Percentiles rank a stretch among this genome's conserved stretches.
phyloP scores from a whole-genome alignment of 2,888 invertebrate genomes.

The Pristionchus entomophagus region DNA sequence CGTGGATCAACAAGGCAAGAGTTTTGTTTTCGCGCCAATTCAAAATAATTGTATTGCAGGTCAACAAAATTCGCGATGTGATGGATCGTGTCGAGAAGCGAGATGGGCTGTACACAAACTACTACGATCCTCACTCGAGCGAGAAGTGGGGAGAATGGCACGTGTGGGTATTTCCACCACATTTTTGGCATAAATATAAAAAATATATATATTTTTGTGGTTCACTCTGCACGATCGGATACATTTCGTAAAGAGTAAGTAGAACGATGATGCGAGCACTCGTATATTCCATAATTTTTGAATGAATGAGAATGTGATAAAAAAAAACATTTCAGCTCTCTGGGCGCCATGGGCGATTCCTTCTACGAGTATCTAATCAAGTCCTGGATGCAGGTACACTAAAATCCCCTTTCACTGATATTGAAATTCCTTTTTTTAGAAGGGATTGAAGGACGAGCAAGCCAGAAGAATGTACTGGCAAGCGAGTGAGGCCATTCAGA shows the following conservation, averaged over 20 bases:
- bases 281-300: no score
- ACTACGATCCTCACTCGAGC: slow-evolving; percentile 93
- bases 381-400: slow-evolving; percentile 79
- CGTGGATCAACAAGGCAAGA: slow-evolving; percentile 87
- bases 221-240: no score
- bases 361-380: slow-evolving; percentile 99
- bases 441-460: slow-evolving; percentile 65
- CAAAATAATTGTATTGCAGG: not conserved
- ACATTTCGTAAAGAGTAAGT: no score
- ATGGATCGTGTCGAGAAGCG: slow-evolving; percentile 90
- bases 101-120: slow-evolving; percentile 92
- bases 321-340: slow-evolving; percentile 86
- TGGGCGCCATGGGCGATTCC: slow-evolving; percentile 94
- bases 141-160: no score
- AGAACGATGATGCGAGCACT: no score
- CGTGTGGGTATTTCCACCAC: no score
- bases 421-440: no score
- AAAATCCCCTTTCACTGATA: no score
- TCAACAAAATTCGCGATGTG: slow-evolving; percentile 85
- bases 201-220: no score
- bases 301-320: no score
- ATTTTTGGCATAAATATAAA: no score
- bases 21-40: not conserved
- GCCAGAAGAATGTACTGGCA: slow-evolving; percentile 88
- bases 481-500: slow-evolving; percentile 82